Conservation (phyloP, 23 tunicate genomes). For the Aplidium turbinatum region DNA sequence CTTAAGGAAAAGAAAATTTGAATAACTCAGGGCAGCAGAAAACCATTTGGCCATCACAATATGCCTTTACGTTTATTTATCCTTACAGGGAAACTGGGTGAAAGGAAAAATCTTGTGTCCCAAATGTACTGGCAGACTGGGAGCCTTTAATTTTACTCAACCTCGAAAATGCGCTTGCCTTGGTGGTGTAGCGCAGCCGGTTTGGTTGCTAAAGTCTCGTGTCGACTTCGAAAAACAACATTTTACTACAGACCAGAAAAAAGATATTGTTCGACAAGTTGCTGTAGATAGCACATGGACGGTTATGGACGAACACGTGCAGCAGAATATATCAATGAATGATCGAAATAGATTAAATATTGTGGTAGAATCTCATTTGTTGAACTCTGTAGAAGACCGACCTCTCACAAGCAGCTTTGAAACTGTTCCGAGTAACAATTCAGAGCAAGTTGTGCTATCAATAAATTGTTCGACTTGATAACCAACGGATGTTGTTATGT, state of each 20-base stretch:
- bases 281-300: slow-evolving; percentile 25
- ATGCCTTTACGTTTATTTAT: background rate
- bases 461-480: too few species aligned
- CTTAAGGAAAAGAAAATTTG: too few species aligned
- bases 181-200: slow-evolving; percentile 34
- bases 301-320: background rate
- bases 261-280: background rate
- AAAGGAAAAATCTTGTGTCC: slow-evolving; percentile 62
- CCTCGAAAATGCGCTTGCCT: slow-evolving; percentile 42
- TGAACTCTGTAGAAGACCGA: too few species aligned
- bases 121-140: slow-evolving; percentile 50
- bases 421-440: too few species aligned
- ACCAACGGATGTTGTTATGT: too few species aligned
- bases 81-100: slow-evolving; percentile 51
- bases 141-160: slow-evolving; percentile 58
- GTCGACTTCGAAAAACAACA: slow-evolving; percentile 31
- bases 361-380: too few species aligned
- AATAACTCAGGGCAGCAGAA: too few species aligned
- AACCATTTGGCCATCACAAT: background rate
- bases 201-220: slow-evolving; percentile 61
- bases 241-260: background rate
- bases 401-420: too few species aligned
- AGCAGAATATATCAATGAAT: too few species aligned
- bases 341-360: too few species aligned
- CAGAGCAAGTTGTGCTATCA: too few species aligned